Evolutionary conservation across 2,113 vertebrate genomes (phyloP).

Genomic region (Ophthalmolycus amberensis): DNA sequence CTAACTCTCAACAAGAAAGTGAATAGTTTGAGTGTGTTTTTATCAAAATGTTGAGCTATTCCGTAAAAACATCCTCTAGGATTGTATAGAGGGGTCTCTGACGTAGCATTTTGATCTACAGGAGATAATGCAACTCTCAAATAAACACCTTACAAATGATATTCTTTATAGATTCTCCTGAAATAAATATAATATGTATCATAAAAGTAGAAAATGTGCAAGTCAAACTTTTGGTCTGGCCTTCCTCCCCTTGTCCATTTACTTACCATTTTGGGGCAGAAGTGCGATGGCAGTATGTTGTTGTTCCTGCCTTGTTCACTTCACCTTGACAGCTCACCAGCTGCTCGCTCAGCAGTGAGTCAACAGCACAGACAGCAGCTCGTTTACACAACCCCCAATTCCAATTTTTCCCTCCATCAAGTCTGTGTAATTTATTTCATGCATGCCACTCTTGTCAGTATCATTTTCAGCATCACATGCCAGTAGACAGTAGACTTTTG

Average conservation of each 20-base stretch:
- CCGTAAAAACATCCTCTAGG: not conserved
- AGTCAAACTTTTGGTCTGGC: conserved; percentile 1
- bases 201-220: not conserved
- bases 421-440: conserved; percentile 54
- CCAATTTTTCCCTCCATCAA: conserved; percentile 51
- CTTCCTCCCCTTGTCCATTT: not conserved
- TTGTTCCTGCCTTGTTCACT: conserved; percentile 53
- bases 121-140: not conserved
- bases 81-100: not conserved
- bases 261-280: conserved; percentile 38
- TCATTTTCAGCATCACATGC: conserved; percentile 33
- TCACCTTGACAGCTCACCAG: conserved; percentile 51
- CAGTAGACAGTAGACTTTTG: not conserved
- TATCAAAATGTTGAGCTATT: not conserved
- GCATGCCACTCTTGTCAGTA: conserved; percentile 42
- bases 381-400: conserved; percentile 58
- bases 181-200: conserved; percentile 3
- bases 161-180: not conserved
- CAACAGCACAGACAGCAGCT: conserved; percentile 54
- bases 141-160: not conserved
- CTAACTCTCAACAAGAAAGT: not conserved
- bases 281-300: conserved; percentile 48
- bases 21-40: not conserved
- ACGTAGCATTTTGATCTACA: not conserved
- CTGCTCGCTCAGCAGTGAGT: conserved; percentile 48